Base-by-base conservation (phyloP, 2,113 vertebrate genomes). In the Atrichornis clamosus region DNA sequence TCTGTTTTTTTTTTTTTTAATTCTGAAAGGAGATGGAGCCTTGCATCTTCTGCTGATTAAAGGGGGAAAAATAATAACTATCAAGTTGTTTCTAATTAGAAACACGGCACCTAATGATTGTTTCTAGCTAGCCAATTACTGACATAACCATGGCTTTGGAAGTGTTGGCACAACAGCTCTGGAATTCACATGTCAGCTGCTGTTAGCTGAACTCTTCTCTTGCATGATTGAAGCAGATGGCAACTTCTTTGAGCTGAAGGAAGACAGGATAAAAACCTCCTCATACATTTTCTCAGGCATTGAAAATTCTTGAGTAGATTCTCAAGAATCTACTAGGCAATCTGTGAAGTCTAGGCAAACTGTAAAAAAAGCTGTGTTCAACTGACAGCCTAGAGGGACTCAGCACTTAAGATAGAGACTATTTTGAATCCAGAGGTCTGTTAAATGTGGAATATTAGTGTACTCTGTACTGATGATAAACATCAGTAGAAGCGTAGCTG, bases 181-280 rank as follows among this genome's bases (percentile, higher is more conserved):
- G 42, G 39, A 78, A 59, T 55, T 62, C 49, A 56, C 6, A 4
- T 19, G 58, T 94, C 83, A 96, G 81, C 33, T 81, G 81, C 55
- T 64, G 5, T 42, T 39, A 90, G 32, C 5, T 76, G 92, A 93
- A 87, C 67, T 91, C 41, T 65, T 79, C 88, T 83, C 35, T 68
- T 72, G 15, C 37, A 60, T 69, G 58, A 70, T 41, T 72, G 72
- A 95, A 96, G 76, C 73, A 97, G 90, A 96, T 90, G 79, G 72
- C 23, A 16, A 77, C 65, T 94, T 93, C 74, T 64, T 89, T 93
- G 55, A 90, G 80, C 55, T 90, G 84, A 96, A 97, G 72, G 69
- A 87, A 95, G 94, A 60, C 18, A 90, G 47, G 50, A 64, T 41
- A 67, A 82, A 94, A 76, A 90, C 82, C 83, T 96, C 49, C 72